phyloP scores from a whole-genome alignment of 1,140 invertebrate genomes.

The Caenorhabditis tropicalis region DNA sequence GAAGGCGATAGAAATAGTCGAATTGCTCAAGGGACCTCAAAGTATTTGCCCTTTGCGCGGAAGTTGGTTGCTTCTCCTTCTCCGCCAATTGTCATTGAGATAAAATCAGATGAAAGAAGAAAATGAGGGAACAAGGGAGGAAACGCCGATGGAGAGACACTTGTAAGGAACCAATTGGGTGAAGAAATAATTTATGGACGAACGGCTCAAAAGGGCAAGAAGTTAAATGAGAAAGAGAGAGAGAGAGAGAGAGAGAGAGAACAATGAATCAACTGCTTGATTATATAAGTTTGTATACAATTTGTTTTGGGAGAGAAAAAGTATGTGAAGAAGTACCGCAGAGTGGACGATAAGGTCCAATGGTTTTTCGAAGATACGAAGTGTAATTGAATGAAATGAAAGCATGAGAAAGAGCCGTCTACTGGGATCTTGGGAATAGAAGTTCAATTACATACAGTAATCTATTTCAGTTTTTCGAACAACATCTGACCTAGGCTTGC shows the following conservation, averaged over 20 bases:
- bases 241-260: neutral
- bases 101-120: constrained; percentile 31
- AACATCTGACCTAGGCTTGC: no score
- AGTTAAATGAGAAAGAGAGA: neutral
- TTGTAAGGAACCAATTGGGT: constrained; percentile 43
- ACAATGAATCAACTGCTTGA: constrained; percentile 34
- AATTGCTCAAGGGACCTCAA: constrained; percentile 38
- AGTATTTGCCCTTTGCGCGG: constrained; percentile 40
- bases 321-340: neutral
- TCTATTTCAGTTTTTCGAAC: no score
- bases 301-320: neutral
- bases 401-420: neutral
- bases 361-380: neutral
- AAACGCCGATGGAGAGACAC: neutral
- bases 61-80: neutral
- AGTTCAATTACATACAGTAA: no score
- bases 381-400: neutral
- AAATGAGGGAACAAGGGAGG: neutral
- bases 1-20: neutral
- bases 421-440: no score
- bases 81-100: constrained; percentile 39
- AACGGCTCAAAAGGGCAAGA: neutral
- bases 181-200: constrained; percentile 40
- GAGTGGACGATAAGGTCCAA: neutral
- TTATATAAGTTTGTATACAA: constrained; percentile 27